Evolutionary conservation across 1,140 invertebrate species (phyloP).

Genomic region (Drosophila pruinosa): DNA sequence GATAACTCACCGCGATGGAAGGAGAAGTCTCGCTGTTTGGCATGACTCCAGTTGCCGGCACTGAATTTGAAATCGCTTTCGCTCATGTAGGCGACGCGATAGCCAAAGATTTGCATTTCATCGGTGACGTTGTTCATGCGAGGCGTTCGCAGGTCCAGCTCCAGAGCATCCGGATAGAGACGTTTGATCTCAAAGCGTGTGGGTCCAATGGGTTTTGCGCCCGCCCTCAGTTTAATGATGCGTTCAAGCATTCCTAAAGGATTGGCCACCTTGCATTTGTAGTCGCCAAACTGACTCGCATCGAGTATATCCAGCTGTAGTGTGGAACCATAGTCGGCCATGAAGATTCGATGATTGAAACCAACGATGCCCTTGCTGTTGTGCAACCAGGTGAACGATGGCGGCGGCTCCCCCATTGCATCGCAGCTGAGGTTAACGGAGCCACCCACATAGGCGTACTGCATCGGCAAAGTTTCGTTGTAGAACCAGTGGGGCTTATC

Average conservation of each 20-base stretch:
- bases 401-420: slow-evolving; percentile 85
- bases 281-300: slow-evolving; percentile 84
- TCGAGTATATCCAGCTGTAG: slow-evolving; percentile 83
- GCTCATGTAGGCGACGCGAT: slow-evolving; percentile 76
- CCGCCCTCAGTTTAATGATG: slow-evolving; percentile 83
- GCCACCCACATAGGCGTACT: slow-evolving; percentile 84
- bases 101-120: slow-evolving; percentile 79
- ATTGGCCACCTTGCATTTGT: slow-evolving; percentile 85
- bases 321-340: slow-evolving; percentile 82
- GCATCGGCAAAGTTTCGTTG: slow-evolving; percentile 73
- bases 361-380: slow-evolving; percentile 76
- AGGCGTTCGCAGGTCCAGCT: slow-evolving; percentile 80
- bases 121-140: slow-evolving; percentile 61
- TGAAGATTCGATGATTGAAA: slow-evolving; percentile 79
- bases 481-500: slow-evolving; percentile 75
- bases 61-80: slow-evolving; percentile 68
- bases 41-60: slow-evolving; percentile 78
- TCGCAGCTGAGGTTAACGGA: slow-evolving; percentile 85
- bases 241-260: slow-evolving; percentile 84
- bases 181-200: slow-evolving; percentile 74
- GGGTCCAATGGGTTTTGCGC: slow-evolving; percentile 83
- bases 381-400: slow-evolving; percentile 85
- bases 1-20: slow-evolving; percentile 68
- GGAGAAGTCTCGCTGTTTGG: slow-evolving; percentile 69
- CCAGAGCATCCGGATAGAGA: slow-evolving; percentile 74